Base-by-base conservation (phyloP, 2,797 vertebrate genomes). In the Eptatretus atami region DNA sequence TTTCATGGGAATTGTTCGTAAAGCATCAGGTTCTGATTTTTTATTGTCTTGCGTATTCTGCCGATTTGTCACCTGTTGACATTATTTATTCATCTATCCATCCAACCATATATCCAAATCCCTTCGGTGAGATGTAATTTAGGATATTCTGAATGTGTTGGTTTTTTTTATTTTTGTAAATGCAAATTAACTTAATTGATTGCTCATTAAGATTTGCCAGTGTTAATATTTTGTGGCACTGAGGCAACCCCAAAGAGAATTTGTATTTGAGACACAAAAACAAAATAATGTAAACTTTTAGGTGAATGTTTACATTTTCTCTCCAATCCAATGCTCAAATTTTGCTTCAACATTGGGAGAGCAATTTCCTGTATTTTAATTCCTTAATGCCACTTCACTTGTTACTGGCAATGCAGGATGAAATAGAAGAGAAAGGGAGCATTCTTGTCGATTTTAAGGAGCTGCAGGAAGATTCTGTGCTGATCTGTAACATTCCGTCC, bases 361-460 rank as follows among this genome's bases (percentile, higher is more conserved):
- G 15, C 10, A 61, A 25, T n/a, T 10, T 61, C 57, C 12, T 61
- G 9, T 12, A 10, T 61, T 31, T 8, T 44, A 44, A 44, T 44
- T 44, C 6, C 31, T 44, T 44, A 2, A 44, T 44, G 31, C 31
- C 6, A 44, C 31, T 44, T 4, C 31, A 44, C 31, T 44, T 44
- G 31, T 44, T 8, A 44, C 31, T 44, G 31, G 3, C 31, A 44
- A 44, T 3, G 10, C 69, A 95, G 90, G 90, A 94, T 77, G 92
- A 95, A 74, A 83, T 95, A 68, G 92, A 95, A 78, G 82, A 85
- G 64, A 87, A 94, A 68, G 92, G 87, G 71, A 95, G 87, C 64
- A 80, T 95, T 65, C 75, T 98, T 31, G 81, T 98, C 72, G 86
- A 98, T 74, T 92, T 81, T 69, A 79, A 80, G 65, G 83, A 88